Percentiles rank a stretch among this genome's conserved stretches.
Conservation (phyloP, 1,140 invertebrate species). For the Drosophila guanche region DNA sequence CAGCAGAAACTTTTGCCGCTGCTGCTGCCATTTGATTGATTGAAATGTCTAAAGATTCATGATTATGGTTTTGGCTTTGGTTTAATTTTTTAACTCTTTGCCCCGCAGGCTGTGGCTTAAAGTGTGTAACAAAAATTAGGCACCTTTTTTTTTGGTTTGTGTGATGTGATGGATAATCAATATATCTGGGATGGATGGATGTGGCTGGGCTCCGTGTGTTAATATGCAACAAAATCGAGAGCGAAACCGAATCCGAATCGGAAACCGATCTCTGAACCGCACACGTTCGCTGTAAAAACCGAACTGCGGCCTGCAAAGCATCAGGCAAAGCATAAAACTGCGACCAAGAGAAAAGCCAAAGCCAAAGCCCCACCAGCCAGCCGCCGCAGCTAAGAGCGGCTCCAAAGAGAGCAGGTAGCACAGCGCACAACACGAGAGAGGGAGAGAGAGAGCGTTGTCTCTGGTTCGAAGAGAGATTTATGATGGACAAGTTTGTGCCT, state of each 20-base stretch:
- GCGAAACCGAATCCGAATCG: slow-evolving; percentile 44
- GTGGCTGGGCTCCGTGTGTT: slow-evolving; percentile 19
- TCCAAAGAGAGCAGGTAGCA: not conserved
- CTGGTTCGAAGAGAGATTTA: slow-evolving; percentile 69
- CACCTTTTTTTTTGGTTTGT: slow-evolving; percentile 50
- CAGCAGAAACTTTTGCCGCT: slow-evolving; percentile 7
- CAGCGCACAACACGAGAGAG: slow-evolving; percentile 2
- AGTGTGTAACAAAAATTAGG: slow-evolving; percentile 59
- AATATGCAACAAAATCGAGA: slow-evolving; percentile 17
- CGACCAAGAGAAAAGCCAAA: slow-evolving; percentile 55
- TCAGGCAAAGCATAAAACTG: slow-evolving; percentile 70
- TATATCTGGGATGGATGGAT: slow-evolving; percentile 12
- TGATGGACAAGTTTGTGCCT: slow-evolving; percentile 75
- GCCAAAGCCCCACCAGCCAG: slow-evolving; percentile 31
- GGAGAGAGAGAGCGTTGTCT: slow-evolving; percentile 21
- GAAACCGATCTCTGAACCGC: slow-evolving; percentile 62
- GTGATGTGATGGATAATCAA: not conserved
- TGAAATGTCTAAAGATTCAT: slow-evolving; percentile 34
- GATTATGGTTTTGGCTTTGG: slow-evolving; percentile 18
- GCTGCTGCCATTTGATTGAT: slow-evolving; percentile 72
- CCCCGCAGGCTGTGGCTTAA: slow-evolving; percentile 31
- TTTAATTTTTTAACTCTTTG: slow-evolving; percentile 25
- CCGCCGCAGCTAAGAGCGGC: slow-evolving; percentile 22
- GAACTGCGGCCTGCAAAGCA: slow-evolving; percentile 77
- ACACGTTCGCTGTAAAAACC: slow-evolving; percentile 72